Conservation (phyloP, 1,140 invertebrate genomes). For the Lasaia peninsularis region DNA sequence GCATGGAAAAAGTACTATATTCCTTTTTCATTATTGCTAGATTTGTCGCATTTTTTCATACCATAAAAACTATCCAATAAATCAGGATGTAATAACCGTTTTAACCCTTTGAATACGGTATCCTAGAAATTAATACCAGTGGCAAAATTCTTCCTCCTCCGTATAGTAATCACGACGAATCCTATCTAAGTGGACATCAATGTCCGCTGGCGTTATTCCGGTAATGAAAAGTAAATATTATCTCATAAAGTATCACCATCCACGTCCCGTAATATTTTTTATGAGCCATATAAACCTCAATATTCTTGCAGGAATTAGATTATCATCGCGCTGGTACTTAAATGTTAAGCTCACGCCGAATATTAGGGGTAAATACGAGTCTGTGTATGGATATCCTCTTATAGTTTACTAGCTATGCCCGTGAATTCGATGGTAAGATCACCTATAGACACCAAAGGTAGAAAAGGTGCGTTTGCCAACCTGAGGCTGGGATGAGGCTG, state of each 20-base stretch:
- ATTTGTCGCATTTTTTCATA: too few relatives aligned
- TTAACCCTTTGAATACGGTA: too few relatives aligned
- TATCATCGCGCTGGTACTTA: neutral
- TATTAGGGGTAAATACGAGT: neutral
- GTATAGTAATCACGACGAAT: neutral
- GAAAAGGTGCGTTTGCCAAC: too few relatives aligned
- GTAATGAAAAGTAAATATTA: conserved; percentile 12
- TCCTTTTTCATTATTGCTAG: too few relatives aligned
- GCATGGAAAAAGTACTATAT: too few relatives aligned
- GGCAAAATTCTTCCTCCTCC: neutral
- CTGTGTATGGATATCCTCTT: neutral
- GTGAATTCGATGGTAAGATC: too few relatives aligned
- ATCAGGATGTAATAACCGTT: too few relatives aligned
- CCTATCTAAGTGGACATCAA: conserved; percentile 11
- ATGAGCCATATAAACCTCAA: conserved; percentile 3
- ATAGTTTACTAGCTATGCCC: too few relatives aligned
- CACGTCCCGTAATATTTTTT: conserved; percentile 8
- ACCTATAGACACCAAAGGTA: too few relatives aligned
- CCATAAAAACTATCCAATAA: too few relatives aligned
- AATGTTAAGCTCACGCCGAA: neutral
- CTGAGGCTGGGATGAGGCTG: too few relatives aligned
- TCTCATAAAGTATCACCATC: conserved; percentile 9
- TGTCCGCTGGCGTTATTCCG: neutral
- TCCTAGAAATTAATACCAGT: neutral
- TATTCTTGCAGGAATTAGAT: conserved; percentile 2